These are phyloP conservation scores for Octomys mimax DNA, from an alignment of 2,797 vertebrate genomes.

Conservation along the genomic window DNA sequence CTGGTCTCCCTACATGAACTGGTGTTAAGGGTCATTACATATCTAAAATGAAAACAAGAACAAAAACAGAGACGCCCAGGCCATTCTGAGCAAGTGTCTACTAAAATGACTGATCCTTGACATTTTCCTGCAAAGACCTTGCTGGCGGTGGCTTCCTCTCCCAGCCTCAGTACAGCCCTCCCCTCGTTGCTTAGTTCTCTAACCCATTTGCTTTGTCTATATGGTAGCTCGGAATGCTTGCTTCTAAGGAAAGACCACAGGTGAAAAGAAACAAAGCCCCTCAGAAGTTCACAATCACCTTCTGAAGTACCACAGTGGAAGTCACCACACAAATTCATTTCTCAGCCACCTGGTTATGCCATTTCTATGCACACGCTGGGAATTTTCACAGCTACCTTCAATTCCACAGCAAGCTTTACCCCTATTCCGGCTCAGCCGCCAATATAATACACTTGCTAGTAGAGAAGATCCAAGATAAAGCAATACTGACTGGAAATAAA, in stretches of 20 bases:
- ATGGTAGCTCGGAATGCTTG: background rate
- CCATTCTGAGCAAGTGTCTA: slow-evolving; percentile 2
- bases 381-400: background rate
- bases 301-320: slow-evolving; percentile 68
- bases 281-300: background rate
- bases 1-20: background rate
- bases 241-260: background rate
- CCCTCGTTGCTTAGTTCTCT: background rate
- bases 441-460: rapidly evolving
- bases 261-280: background rate
- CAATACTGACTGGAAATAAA: slow-evolving; percentile 27
- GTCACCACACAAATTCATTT: slow-evolving; percentile 34
- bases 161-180: slow-evolving; percentile 18
- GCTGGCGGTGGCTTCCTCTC: slow-evolving; percentile 37
- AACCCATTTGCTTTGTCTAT: background rate
- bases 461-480: slow-evolving; percentile 45
- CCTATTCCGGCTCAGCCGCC: slow-evolving; percentile 46
- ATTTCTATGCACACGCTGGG: background rate
- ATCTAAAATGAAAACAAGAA: slow-evolving; percentile 54
- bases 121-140: slow-evolving; percentile 42
- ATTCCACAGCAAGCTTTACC: background rate
- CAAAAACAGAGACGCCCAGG: background rate
- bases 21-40: slow-evolving; percentile 55
- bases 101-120: slow-evolving; percentile 48
- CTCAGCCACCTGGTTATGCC: slow-evolving; percentile 55